Evolutionary conservation across 2,113 vertebrate genomes (phyloP), one percentile per base, ranked within the genome.

Genomic region (Corythornis madagascariensis): DNA sequence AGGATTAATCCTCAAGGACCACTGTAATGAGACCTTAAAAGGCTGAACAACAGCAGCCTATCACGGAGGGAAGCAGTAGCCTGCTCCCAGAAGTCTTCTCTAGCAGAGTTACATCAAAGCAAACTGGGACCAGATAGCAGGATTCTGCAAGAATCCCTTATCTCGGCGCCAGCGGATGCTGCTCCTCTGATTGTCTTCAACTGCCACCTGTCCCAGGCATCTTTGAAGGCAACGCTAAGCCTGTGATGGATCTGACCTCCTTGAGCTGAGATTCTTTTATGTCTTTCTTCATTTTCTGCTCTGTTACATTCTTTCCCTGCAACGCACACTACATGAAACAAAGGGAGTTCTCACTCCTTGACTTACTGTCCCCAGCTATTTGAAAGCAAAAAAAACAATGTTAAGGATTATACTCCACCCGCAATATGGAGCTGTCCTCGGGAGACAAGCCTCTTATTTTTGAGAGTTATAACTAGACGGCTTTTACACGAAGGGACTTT

Each of bases 181-280:
- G 97, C 98, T 98, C 97, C 98, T 98, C 97, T 97, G 98, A 99
- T 99, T 99, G 99, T 99, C 99, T 98, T 97, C 98, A 99, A 99
- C 99, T 99, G 99, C 98, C 99, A 99, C 98, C 99, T 99, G 99
- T 99, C 99, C 98, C 99, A 98, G 98, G 97, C 98, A 99, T 99
- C 99, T 99, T 99, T 99, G 98, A 99, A 99, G 98, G 98, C 98
- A 98, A 98, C 75, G 93, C 98, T 99, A 98, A 99, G 98, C 98
- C 98, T 98, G 98, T 99, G 99, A 99, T 99, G 98, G 98, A 98
- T 98, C 98, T 99, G 99, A 99, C 99, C 99, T 99, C 99, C 98
- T 99, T 97, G 97, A 98, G 98, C 98, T 99, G 97, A 97, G 98
- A 98, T 98, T 98, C 98, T 99, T 99, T 99, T 97, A 99, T 99